phyloP scores from a whole-genome alignment of 1,140 invertebrate genomes.

The Alviniconcha marisindica region DNA sequence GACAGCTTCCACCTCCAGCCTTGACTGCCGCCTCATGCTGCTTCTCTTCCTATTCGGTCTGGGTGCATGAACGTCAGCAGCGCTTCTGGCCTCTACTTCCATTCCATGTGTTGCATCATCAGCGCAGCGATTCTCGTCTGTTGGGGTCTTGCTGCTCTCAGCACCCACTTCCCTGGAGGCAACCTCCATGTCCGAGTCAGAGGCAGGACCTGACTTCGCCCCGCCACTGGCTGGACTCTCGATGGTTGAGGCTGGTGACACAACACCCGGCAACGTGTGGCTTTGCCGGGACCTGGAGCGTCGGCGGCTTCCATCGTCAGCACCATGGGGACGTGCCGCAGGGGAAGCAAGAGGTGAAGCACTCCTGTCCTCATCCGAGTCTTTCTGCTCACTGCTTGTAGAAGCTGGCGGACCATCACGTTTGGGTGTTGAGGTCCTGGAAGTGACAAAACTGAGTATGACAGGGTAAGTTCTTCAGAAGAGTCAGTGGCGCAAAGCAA shows the following conservation, averaged over 20 bases:
- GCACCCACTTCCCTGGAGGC: neutral
- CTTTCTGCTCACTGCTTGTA: neutral
- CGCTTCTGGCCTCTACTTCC: no score
- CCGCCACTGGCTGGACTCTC: neutral
- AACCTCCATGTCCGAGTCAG: neutral
- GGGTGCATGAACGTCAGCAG: neutral
- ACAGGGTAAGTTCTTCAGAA: neutral
- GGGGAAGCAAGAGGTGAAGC: no score
- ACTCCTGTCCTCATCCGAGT: neutral
- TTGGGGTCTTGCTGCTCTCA: no score
- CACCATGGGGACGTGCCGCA: no score
- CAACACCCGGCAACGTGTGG: neutral
- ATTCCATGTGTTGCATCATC: no score
- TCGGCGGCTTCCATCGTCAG: neutral
- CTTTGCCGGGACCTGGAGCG: neutral
- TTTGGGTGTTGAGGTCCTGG: slow-evolving; percentile 33
- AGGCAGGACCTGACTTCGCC: neutral
- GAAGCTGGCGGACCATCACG: neutral
- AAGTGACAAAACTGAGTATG: slow-evolving; percentile 8
- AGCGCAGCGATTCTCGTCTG: no score
- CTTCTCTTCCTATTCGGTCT: neutral
- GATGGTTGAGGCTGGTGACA: neutral
- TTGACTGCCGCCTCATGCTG: neutral
- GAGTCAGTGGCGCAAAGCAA: no score
- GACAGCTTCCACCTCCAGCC: neutral